phyloP scores from a whole-genome alignment of 2,797 vertebrate genomes.

The Halcyon leucocephala region DNA sequence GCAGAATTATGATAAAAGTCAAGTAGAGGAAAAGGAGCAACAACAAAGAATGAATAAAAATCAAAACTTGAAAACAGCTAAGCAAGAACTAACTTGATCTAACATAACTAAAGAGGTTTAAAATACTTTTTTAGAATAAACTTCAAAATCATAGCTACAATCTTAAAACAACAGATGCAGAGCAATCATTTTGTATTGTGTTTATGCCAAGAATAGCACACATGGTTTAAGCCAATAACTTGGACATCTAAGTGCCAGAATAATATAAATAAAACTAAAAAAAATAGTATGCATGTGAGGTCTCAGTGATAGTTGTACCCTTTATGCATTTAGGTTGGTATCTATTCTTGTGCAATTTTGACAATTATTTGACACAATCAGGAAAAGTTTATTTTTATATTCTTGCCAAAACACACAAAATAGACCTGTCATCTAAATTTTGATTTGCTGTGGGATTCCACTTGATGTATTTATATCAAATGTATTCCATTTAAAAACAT shows the following conservation, averaged over 20 bases:
- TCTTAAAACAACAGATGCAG: slow-evolving; percentile 15
- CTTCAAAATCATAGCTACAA: background rate
- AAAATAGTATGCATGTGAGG: background rate
- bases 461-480: slow-evolving; percentile 1
- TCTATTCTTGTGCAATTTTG: background rate
- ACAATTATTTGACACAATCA: background rate
- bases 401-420: slow-evolving; percentile 13
- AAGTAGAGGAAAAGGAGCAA: background rate
- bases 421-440: background rate
- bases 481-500: background rate
- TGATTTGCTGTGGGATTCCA: background rate
- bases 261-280: slow-evolving; percentile 10
- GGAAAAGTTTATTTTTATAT: background rate
- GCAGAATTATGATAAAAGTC: background rate
- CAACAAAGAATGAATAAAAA: background rate
- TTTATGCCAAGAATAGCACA: slow-evolving; percentile 10
- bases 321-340: background rate
- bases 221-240: background rate
- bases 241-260: background rate
- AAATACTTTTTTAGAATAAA: background rate
- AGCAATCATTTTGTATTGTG: background rate
- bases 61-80: background rate
- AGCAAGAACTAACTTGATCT: background rate
- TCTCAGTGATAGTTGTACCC: background rate
- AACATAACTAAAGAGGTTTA: background rate